A percentile compares a stretch with the other conserved stretches of the same genome.
phyloP scores from a whole-genome alignment of 92 coral and sea anemone genomes.

The Galaxea fascicularis region DNA sequence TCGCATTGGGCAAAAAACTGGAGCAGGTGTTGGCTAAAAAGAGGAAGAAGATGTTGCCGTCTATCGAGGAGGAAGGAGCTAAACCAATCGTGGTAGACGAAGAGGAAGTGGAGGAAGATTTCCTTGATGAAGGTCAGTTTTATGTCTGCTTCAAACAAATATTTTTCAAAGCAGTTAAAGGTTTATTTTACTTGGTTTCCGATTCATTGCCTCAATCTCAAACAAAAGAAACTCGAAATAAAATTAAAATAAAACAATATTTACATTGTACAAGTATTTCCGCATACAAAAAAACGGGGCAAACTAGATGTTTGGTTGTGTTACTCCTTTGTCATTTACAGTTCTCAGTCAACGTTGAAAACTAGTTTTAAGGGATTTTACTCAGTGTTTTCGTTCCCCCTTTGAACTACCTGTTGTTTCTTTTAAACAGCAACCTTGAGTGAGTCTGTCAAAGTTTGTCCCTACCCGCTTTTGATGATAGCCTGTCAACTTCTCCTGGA shows the following conservation, averaged over 20 bases:
- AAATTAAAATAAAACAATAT: no score
- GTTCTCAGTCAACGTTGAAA: no score
- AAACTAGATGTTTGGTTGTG: no score
- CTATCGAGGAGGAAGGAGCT: constrained; percentile 76
- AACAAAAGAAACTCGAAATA: no score
- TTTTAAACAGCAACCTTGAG: constrained; percentile 77
- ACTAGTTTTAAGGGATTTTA: background rate
- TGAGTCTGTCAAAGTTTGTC: constrained; percentile 87
- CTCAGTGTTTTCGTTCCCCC: background rate
- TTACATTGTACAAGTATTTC: no score
- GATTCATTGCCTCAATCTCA: no score
- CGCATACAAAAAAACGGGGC: no score
- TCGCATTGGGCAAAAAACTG: constrained; percentile 90
- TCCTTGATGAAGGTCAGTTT: constrained; percentile 92
- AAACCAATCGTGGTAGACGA: constrained; percentile 52
- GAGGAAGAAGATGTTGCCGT: constrained; percentile 58
- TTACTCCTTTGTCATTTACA: no score
- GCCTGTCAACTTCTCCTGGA: constrained; percentile 98
- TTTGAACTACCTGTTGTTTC: background rate
- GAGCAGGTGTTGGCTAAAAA: constrained; percentile 78
- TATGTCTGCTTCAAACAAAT: background rate
- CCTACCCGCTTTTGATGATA: constrained; percentile 93
- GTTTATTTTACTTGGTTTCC: no score
- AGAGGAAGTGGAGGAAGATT: constrained; percentile 87
- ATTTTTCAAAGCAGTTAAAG: no score